phyloP scores from a whole-genome alignment of 2,888 invertebrate species.

The Branchellion lobata region DNA sequence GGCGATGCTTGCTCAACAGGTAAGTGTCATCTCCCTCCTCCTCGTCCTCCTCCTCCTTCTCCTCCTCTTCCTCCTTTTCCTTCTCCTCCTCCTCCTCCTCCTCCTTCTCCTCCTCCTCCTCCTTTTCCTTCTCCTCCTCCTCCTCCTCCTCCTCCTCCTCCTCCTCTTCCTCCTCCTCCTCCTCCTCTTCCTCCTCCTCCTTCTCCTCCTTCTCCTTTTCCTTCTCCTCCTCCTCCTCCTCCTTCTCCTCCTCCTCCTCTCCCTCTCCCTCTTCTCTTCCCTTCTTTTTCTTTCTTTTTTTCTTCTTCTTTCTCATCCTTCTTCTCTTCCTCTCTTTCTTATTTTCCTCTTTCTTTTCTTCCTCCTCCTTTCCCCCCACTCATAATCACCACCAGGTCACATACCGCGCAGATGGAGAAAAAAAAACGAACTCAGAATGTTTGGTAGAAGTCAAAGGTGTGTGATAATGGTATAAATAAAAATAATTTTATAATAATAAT shows the following conservation, averaged over 20 bases:
- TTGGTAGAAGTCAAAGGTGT: not conserved
- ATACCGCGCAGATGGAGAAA: not conserved
- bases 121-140: not conserved
- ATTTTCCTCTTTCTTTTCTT: conserved; percentile 22
- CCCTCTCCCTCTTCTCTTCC: not conserved
- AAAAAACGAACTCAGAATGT: not conserved
- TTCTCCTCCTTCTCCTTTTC: conserved; percentile 43
- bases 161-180: conserved; percentile 4
- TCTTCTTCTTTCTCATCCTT: no score
- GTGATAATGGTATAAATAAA: no score
- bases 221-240: conserved; percentile 27
- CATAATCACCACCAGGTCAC: conserved; percentile 21
- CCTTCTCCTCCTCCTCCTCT: conserved; percentile 34
- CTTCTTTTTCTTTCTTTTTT: not conserved
- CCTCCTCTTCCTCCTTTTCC: conserved; percentile 1
- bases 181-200: conserved; percentile 45
- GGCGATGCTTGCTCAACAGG: not conserved
- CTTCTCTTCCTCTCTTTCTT: no score
- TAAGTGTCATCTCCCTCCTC: not conserved
- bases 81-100: conserved; percentile 19
- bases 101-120: conserved; percentile 24
- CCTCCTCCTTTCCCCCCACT: not conserved
- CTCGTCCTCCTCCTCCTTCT: not conserved
- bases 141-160: conserved; percentile 12
- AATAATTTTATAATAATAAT: no score